A percentile compares a stretch with the other conserved stretches of the same genome.
phyloP scores from a whole-genome alignment of 1,140 invertebrate genomes.

The Penaeus japonicus region DNA sequence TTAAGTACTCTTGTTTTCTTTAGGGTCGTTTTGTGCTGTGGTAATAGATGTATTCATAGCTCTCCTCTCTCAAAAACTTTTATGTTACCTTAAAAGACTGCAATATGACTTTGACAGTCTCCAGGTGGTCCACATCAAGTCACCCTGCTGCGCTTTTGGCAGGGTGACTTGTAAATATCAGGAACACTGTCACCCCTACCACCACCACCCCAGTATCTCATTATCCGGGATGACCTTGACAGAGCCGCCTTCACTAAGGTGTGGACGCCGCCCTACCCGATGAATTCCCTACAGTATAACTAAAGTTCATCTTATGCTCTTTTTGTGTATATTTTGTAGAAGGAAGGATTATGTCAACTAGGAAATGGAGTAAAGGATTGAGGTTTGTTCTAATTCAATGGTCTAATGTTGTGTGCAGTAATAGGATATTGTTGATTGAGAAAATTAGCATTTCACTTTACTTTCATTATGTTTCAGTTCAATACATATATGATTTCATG shows the following conservation, averaged over 20 bases:
- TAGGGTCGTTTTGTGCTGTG: too few relatives aligned
- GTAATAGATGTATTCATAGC: too few relatives aligned
- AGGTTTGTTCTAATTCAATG: neutral
- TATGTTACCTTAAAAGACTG: too few relatives aligned
- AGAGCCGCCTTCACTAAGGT: slow-evolving; percentile 3
- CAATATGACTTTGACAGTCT: too few relatives aligned
- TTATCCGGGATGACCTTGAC: slow-evolving; percentile 17
- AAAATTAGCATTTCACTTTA: too few relatives aligned
- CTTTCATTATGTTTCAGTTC: too few relatives aligned
- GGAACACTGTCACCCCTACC: neutral
- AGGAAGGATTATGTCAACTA: neutral
- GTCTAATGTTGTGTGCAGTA: neutral
- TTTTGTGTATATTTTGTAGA: neutral
- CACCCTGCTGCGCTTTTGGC: neutral
- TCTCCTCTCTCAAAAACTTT: too few relatives aligned
- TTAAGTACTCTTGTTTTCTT: too few relatives aligned
- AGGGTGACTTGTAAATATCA: neutral
- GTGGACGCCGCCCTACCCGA: neutral
- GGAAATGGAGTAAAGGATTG: neutral
- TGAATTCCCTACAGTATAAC: neutral
- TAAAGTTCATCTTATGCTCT: neutral
- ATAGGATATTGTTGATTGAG: too few relatives aligned
- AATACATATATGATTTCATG: too few relatives aligned
- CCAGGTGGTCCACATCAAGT: neutral
- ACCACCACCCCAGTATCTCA: slow-evolving; percentile 28